A percentile compares a stretch with the other conserved stretches of the same genome.
Conservation (phyloP, 1,140 invertebrate species). For the Limonius californicus region DNA sequence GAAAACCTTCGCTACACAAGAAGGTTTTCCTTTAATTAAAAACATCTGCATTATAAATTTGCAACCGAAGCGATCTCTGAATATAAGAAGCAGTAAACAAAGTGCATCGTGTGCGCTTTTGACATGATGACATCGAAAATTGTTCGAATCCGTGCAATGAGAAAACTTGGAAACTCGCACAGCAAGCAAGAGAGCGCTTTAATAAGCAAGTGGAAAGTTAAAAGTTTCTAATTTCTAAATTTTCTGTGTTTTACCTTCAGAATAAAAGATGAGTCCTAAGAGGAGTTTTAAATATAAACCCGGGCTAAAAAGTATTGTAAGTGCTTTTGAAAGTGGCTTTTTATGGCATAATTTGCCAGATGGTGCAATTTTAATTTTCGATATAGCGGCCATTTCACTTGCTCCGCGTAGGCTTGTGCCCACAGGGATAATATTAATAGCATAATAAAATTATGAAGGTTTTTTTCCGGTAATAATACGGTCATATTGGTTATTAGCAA, state of each 20-base stretch:
- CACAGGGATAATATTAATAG: background rate
- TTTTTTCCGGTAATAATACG: background rate
- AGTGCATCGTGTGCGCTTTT: too few species aligned
- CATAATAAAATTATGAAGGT: constrained; percentile 3
- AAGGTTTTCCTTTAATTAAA: too few species aligned
- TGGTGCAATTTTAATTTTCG: constrained; percentile 10
- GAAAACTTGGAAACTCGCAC: too few species aligned
- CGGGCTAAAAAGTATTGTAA: constrained; percentile 9
- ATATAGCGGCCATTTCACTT: background rate
- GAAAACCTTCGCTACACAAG: too few species aligned
- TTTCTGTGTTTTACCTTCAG: constrained; percentile 6
- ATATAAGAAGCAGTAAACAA: too few species aligned
- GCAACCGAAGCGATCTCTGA: too few species aligned
- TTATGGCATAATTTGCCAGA: constrained; percentile 1
- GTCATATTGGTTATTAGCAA: background rate
- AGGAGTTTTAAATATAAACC: constrained; percentile 4
- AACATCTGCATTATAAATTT: too few species aligned
- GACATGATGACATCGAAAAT: too few species aligned
- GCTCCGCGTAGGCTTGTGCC: background rate
- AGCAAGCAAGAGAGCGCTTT: too few species aligned
- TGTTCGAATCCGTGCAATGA: too few species aligned
- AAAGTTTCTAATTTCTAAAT: background rate
- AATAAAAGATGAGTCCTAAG: constrained; percentile 6
- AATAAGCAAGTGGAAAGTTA: too few species aligned
- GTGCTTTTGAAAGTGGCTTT: constrained; percentile 4